A percentile compares a stretch with the other conserved stretches of the same genome.
These are phyloP conservation scores for Proteles cristata DNA, from an alignment of 2,113 vertebrate genomes.

Conservation along the genomic window DNA sequence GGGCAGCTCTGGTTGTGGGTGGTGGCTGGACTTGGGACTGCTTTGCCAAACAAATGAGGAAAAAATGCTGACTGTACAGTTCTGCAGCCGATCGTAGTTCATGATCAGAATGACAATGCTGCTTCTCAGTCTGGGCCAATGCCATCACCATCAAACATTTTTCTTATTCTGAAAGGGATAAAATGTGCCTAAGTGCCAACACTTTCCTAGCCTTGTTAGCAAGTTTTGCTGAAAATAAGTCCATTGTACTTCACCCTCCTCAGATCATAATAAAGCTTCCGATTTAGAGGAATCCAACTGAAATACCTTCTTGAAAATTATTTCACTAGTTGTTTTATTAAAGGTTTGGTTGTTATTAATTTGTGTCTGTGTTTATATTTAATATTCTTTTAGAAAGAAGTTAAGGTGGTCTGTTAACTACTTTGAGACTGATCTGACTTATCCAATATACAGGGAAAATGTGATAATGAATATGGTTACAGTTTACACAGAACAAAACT, in stretches of 20 bases:
- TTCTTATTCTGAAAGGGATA: background rate
- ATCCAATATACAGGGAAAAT: too few relatives aligned
- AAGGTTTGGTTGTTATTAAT: background rate
- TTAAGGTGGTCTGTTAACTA: background rate
- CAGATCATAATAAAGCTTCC: background rate
- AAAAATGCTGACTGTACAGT: too few relatives aligned
- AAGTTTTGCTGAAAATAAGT: background rate
- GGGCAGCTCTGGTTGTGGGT: background rate
- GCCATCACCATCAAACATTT: background rate
- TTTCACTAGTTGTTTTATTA: conserved; percentile 20
- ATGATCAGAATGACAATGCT: background rate
- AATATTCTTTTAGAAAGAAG: background rate
- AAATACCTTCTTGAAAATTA: background rate
- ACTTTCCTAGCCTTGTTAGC: background rate
- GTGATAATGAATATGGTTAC: too few relatives aligned
- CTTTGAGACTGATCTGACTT: background rate
- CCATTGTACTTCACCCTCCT: background rate
- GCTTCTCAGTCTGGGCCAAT: background rate
- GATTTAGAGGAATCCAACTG: background rate
- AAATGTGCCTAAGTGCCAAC: background rate
- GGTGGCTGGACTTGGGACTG: background rate
- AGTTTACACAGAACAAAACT: too few relatives aligned
- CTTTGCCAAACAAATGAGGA: background rate
- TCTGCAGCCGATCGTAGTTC: background rate
- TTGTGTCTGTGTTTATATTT: background rate